Percentiles rank a stretch among this genome's conserved stretches.
phyloP scores from a whole-genome alignment of 2,113 vertebrate genomes.

The Cephalopholis sonnerati region DNA sequence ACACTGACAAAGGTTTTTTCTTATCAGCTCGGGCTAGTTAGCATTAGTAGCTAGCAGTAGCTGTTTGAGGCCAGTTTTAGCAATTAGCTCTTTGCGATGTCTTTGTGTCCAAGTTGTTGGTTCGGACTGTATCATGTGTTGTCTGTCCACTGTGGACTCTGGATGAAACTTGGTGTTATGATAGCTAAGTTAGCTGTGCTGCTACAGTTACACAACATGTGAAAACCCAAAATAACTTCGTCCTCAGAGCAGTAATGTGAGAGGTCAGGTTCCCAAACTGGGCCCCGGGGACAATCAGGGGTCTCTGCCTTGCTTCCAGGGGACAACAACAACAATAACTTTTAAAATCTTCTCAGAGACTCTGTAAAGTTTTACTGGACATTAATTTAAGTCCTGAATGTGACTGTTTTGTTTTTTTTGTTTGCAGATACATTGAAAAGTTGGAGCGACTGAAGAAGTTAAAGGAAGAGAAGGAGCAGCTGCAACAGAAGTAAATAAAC shows the following conservation, averaged over 20 bases:
- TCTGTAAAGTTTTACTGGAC: no score
- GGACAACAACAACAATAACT: background rate
- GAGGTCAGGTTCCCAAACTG: background rate
- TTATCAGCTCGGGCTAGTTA: background rate
- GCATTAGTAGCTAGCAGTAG: slow-evolving; percentile 11
- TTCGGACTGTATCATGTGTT: background rate
- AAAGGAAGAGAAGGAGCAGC: slow-evolving; percentile 90
- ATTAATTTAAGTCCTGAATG: no score
- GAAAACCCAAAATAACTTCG: slow-evolving; percentile 23
- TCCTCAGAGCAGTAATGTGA: background rate
- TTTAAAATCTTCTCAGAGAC: no score
- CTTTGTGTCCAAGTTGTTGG: background rate
- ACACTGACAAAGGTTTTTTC: background rate
- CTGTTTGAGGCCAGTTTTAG: background rate
- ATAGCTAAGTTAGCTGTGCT: background rate
- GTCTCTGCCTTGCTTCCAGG: background rate
- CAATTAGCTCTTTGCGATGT: background rate
- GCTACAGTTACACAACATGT: slow-evolving; percentile 14
- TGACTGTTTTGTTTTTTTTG: background rate
- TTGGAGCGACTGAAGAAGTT: slow-evolving; percentile 90
- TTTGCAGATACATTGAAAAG: slow-evolving; percentile 91
- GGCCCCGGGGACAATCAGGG: background rate
- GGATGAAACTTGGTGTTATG: background rate
- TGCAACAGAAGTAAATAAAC: slow-evolving; percentile 89
- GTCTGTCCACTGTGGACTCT: background rate